A percentile compares a stretch with the other conserved stretches of the same genome.
Conservation (phyloP, 2,113 vertebrate genomes). For the Mola mola region DNA sequence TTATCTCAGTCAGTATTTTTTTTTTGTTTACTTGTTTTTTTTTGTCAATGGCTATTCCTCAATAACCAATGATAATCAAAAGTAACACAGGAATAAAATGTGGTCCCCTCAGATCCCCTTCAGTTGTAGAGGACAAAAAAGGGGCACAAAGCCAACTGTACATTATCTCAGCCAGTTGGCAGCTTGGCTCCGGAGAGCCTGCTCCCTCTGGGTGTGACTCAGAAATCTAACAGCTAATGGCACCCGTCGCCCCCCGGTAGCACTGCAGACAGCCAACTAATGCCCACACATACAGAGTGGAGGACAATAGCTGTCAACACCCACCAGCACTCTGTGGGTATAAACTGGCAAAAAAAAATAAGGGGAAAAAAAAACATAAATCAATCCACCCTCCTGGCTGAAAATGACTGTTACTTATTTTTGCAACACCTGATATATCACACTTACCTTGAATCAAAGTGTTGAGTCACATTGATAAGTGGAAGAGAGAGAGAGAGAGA, state of each 20-base stretch:
- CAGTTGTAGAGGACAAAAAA: conserved; percentile 18
- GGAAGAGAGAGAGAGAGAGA: neutral
- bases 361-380: conserved; percentile 14
- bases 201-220: conserved; percentile 68
- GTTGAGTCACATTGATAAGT: conserved; percentile 17
- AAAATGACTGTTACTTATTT: conserved; percentile 49
- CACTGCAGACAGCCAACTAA: conserved; percentile 61
- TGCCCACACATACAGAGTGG: conserved; percentile 61
- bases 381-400: conserved; percentile 7
- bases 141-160: conserved; percentile 23
- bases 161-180: conserved; percentile 43
- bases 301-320: conserved; percentile 66
- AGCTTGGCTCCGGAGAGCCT: conserved; percentile 50
- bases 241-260: conserved; percentile 57
- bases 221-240: conserved; percentile 71
- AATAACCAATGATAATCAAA: no score
- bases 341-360: conserved; percentile 26
- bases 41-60: no score
- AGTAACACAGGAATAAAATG: neutral
- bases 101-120: neutral
- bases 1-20: no score
- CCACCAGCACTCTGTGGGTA: conserved; percentile 57
- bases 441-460: conserved; percentile 25
- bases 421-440: conserved; percentile 37
- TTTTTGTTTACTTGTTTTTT: no score